Evolutionary conservation across 53 echinoderm and acorn worm genomes (phyloP), one percentile per base, ranked within the genome.

Genomic region (Stichopus horrens): DNA sequence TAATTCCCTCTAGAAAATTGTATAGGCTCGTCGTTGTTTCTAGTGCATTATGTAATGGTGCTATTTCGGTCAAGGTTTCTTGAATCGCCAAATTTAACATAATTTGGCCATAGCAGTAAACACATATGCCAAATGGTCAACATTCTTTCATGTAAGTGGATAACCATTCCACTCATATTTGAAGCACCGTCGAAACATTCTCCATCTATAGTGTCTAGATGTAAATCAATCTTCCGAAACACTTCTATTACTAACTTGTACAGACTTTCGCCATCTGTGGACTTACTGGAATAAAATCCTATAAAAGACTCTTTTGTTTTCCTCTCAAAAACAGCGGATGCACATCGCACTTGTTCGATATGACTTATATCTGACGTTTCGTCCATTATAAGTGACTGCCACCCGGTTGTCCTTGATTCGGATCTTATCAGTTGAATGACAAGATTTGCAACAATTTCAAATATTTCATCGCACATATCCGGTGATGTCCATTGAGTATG

Each of bases 401-500:
- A 53, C 5, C 56, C 58, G 57, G 54, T 83, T 54, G 53, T 83
- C 55, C 53, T 53, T 5, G 55, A 18, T 53, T 83, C 83, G 21
- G 76, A 76, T 76, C 76, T 76, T 76, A 76, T 9, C 76, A 14
- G 76, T 23, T 83, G 83, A 23, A 83, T 55, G 9, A 83, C 57
- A 54, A 83, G 83, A 16, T 83, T 23, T 83, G 53, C 83, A 83
- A 83, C 83, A 18, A 83, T 83, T 83, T 52, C 55, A 7, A 83
- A 54, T 83, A 83, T 53, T 83, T 83, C 83, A 83, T 83, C 57
- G 16, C 55, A 54, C 13, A 83, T 83, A 83, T 52, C 53, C 57
- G 83, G 83, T n/a, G 83, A 83, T 83, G 83, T 83, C 83, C 83
- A 83, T 16, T 83, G 83, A 83, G 83, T 19, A 83, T 83, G 83